Percentiles rank a stretch among this genome's conserved stretches.
Evolutionary conservation across 1,140 invertebrate species (phyloP).

Genomic region (Bombus vancouverensis): DNA sequence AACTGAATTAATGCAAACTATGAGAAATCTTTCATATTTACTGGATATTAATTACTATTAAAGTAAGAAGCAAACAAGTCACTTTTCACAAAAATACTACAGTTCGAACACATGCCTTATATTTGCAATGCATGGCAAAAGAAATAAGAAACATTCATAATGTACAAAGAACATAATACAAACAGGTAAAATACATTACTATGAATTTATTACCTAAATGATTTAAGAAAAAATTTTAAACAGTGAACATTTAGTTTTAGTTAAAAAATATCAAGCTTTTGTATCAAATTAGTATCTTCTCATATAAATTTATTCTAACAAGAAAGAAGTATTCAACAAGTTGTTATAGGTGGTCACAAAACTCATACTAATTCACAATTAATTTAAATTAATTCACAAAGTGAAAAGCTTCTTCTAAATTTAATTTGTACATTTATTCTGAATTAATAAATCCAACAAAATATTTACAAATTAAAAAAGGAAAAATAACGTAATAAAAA

Average conservation of each 20-base stretch:
- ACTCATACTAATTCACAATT: slow-evolving; percentile 61
- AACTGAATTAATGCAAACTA: not conserved
- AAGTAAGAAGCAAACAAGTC: slow-evolving; percentile 54
- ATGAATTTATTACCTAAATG: not conserved
- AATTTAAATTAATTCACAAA: slow-evolving; percentile 24
- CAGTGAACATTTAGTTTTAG: not conserved
- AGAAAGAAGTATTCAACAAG: slow-evolving; percentile 80
- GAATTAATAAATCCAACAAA: not conserved
- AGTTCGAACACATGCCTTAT: slow-evolving; percentile 43
- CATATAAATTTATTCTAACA: not conserved
- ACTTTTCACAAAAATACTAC: slow-evolving; percentile 24
- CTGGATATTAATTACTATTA: slow-evolving; percentile 28
- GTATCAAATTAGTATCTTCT: not conserved
- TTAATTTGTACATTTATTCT: not conserved
- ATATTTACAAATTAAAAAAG: not conserved
- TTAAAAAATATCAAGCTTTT: not conserved
- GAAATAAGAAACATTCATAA: slow-evolving; percentile 26
- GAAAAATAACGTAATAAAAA: not conserved
- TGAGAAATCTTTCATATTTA: slow-evolving; percentile 36
- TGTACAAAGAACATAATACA: slow-evolving; percentile 19
- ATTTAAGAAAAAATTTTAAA: slow-evolving; percentile 6
- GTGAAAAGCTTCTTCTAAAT: not conserved
- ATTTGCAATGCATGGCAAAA: slow-evolving; percentile 30
- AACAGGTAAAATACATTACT: slow-evolving; percentile 12
- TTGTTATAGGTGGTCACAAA: slow-evolving; percentile 78